Evolutionary conservation across 2,888 invertebrate species (phyloP).

Genomic region (Dryobotodes eremita): DNA sequence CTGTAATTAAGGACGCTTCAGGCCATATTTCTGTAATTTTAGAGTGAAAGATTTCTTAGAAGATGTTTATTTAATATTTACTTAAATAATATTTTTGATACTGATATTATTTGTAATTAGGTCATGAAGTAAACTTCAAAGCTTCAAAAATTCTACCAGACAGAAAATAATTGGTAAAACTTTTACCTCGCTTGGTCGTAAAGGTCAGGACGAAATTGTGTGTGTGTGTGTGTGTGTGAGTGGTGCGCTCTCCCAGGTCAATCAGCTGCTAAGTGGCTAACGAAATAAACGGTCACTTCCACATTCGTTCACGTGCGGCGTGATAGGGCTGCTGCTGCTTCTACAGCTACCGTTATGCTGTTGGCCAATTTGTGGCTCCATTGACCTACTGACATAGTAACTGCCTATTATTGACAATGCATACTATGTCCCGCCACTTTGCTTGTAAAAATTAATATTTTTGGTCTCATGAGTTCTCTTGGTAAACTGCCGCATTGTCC

Average conservation of each 20-base stretch:
- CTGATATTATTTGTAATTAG: slow-evolving; percentile 6
- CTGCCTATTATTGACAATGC: neutral
- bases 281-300: slow-evolving; percentile 82
- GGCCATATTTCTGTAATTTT: slow-evolving; percentile 27
- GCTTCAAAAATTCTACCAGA: neutral
- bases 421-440: too few species aligned
- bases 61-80: neutral
- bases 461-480: neutral
- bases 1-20: neutral
- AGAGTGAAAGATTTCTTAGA: slow-evolving; percentile 9
- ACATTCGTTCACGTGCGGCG: slow-evolving; percentile 63
- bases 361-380: slow-evolving; percentile 12
- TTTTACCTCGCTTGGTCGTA: neutral
- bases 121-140: slow-evolving; percentile 19
- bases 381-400: slow-evolving; percentile 16
- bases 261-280: slow-evolving; percentile 77
- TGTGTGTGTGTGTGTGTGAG: slow-evolving; percentile 50
- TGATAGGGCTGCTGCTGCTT: slow-evolving; percentile 59
- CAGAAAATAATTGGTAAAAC: slow-evolving; percentile 6
- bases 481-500: neutral
- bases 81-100: neutral
- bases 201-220: slow-evolving; percentile 50
- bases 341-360: slow-evolving; percentile 13
- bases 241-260: slow-evolving; percentile 72
- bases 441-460: neutral